Percentiles rank a stretch among this genome's conserved stretches.
These are phyloP conservation scores for Pungitius pungitius DNA, from an alignment of 2,113 vertebrate species.

Conservation along the genomic window DNA sequence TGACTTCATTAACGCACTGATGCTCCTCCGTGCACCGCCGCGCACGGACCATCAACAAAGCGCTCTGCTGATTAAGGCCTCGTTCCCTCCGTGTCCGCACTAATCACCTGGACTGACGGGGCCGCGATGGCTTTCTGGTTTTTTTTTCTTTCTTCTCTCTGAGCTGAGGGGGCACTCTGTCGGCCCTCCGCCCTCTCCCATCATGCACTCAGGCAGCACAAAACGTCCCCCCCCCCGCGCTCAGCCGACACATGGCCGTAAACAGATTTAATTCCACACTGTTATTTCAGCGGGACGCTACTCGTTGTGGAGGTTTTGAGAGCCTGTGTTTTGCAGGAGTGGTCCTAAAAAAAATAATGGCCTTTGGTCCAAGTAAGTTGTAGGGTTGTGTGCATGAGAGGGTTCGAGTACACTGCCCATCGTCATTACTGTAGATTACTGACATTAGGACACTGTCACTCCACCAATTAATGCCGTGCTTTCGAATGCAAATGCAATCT, in stretches of 20 bases:
- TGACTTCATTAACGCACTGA: constrained; percentile 65
- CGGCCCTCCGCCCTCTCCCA: constrained; percentile 30
- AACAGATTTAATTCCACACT: constrained; percentile 23
- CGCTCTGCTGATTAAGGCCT: constrained; percentile 69
- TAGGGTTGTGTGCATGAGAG: neutral
- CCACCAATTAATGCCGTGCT: neutral
- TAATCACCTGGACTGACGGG: constrained; percentile 68
- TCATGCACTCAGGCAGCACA: constrained; percentile 15
- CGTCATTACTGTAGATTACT: neutral
- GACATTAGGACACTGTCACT: neutral
- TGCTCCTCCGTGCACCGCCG: constrained; percentile 49
- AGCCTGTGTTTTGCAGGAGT: neutral
- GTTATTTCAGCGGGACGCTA: constrained; percentile 1
- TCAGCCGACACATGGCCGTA: constrained; percentile 4
- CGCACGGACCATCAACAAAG: constrained; percentile 64
- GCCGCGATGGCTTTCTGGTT: constrained; percentile 28
- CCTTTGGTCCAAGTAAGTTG: neutral
- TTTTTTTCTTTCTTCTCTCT: too few relatives aligned
- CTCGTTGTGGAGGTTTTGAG: neutral
- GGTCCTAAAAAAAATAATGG: neutral
- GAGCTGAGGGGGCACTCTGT: constrained; percentile 15
- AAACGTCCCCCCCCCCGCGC: constrained; percentile 15
- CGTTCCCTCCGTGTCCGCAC: constrained; percentile 60
- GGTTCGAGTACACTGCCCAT: neutral
- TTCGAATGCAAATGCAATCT: neutral